phyloP scores from a whole-genome alignment of 2,113 vertebrate genomes.

The Lichenostomus cassidix region DNA sequence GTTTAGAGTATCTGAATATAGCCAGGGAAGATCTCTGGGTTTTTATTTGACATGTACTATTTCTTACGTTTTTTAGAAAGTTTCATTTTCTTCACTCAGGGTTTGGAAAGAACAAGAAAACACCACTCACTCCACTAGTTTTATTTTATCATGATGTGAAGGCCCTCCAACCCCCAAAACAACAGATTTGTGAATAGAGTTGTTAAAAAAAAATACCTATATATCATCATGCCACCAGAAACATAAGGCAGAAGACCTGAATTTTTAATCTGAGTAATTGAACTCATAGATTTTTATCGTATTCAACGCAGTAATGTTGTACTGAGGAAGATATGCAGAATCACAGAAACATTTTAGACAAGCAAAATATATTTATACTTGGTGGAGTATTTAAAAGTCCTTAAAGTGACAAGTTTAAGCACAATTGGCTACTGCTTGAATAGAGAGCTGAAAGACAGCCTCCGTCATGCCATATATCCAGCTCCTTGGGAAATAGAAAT shows the following conservation, averaged over 20 bases:
- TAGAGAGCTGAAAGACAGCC: not conserved
- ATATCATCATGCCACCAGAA: not conserved
- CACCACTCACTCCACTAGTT: not conserved
- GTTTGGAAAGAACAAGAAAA: not conserved
- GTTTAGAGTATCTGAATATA: not conserved
- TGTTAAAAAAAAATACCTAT: not conserved
- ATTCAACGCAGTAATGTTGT: not conserved
- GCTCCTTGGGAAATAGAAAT: not conserved
- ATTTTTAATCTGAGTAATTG: not conserved
- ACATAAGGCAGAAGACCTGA: not conserved
- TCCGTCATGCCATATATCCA: accelerated
- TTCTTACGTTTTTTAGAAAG: not conserved
- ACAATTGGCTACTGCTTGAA: not conserved
- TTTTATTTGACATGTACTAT: not conserved
- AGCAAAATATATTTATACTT: not conserved
- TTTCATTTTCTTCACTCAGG: not conserved
- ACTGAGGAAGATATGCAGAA: not conserved
- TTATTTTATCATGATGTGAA: not conserved
- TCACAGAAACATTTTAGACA: not conserved
- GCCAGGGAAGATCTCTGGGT: not conserved
- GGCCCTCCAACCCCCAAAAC: not conserved
- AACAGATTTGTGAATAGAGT: not conserved
- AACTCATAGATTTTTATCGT: not conserved
- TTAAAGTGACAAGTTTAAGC: not conserved
- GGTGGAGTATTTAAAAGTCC: not conserved